Base-by-base conservation (phyloP, 2,888 invertebrate species). In the Unio delphinus region DNA sequence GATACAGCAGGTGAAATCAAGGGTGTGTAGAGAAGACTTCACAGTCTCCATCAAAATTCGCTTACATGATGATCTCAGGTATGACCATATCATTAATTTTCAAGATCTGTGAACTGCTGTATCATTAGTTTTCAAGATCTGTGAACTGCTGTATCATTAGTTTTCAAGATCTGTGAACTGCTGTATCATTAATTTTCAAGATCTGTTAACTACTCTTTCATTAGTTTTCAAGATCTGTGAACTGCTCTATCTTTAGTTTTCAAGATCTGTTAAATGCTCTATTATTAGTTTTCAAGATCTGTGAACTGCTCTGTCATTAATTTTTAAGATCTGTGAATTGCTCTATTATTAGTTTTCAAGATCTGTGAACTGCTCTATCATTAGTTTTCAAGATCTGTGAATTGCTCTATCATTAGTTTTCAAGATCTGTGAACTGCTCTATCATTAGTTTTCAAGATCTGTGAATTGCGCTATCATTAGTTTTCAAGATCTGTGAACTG, bases 31-130 rank as follows among this genome's bases (percentile, higher is more conserved):
- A 77, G 75, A 86, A 0, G 92, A 93, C 58, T 98, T 96, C 85
- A 95, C 95, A 78, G 93, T 98, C 4, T 99, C 98, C 23, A 94
- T 96, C 0, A 99, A 99, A 91, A 95, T 98, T 86, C 93, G 99
- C 75, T 91, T 99, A 69, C 91, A 94, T 55, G 92, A 93, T 78
- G 94, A 96, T 81, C 85, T 93, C 8, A 91, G 90, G 93, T 92
- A 89, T 73, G 77, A 28, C 58, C 23, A 58, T 58, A 58, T 58
- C 58, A 58, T 23, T 58, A n/a, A 8, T 58, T 58, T 58, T 58
- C 15, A 23, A 26, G 58, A 20, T 34, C 7, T 34, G 30, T 34
- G 34, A 34, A 34, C 7, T 34, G 34, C 7, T 34, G 1, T 8
- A 1, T 34, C 1, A 28, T 28, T 28, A 28, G 28, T 28, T 28